These are phyloP conservation scores for Cryptoprocta ferox DNA, from an alignment of 2,797 vertebrate genomes.

Conservation along the genomic window DNA sequence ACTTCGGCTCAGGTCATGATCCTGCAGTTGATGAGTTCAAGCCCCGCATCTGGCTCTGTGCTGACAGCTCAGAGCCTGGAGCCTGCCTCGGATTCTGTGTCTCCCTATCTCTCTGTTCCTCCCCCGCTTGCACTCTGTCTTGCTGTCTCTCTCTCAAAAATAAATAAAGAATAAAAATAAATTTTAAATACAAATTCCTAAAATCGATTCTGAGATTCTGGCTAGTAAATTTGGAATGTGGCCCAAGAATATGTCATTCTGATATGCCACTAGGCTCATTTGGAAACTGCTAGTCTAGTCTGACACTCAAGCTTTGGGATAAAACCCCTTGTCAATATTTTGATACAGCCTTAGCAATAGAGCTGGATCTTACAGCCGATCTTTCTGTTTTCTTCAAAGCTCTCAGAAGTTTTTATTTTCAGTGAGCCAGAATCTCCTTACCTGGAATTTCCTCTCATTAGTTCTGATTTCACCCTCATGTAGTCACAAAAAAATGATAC, in stretches of 20 bases:
- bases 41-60: no score
- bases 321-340: background rate
- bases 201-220: slow-evolving; percentile 1
- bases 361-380: background rate
- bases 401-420: background rate
- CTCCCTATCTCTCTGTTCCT: no score
- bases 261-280: background rate
- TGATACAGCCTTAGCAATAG: background rate
- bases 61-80: no score
- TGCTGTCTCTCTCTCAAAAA: no score
- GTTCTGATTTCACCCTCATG: background rate
- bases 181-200: background rate
- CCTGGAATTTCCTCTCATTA: background rate
- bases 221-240: background rate
- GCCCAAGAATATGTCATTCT: background rate
- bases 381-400: background rate
- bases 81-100: no score
- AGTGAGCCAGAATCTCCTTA: background rate
- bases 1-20: no score
- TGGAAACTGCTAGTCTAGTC: background rate
- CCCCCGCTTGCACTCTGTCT: no score
- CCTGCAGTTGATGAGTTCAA: no score
- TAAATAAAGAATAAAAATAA: no score
- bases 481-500: background rate
- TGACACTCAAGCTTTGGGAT: background rate